Evolutionary conservation across 2,888 invertebrate species (phyloP).

Genomic region (Nephrotoma guestfalica): DNA sequence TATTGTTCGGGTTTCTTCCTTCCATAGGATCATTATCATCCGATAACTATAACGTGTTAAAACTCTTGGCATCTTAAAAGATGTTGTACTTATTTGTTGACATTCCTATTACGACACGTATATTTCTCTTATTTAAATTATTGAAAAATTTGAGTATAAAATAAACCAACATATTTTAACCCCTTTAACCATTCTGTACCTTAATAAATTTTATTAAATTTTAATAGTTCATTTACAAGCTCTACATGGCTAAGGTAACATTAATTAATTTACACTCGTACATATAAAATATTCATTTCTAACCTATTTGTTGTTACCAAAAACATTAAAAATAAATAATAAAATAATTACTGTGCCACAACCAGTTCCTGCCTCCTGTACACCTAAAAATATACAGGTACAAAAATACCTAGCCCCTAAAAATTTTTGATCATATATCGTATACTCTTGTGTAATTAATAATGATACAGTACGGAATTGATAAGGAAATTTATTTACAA

Average conservation of each 20-base stretch:
- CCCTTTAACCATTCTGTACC: not conserved
- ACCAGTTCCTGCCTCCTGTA: not conserved
- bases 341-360: not conserved
- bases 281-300: not conserved
- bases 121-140: too few species aligned
- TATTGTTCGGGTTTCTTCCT: too few species aligned
- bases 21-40: too few species aligned
- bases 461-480: not conserved
- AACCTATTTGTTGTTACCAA: not conserved
- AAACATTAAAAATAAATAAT: not conserved
- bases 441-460: not conserved
- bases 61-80: too few species aligned
- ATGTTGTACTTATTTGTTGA: too few species aligned
- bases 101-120: too few species aligned
- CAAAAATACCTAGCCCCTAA: not conserved
- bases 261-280: not conserved
- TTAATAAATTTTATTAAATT: not conserved
- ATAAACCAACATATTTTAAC: not conserved
- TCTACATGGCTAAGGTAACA: not conserved
- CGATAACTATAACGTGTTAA: too few species aligned
- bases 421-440: not conserved
- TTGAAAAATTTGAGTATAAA: too few species aligned
- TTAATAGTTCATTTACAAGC: not conserved
- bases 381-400: not conserved
- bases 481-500: not conserved